Conservation (phyloP, 2,797 vertebrate genomes). For the Streptopelia turtur region DNA sequence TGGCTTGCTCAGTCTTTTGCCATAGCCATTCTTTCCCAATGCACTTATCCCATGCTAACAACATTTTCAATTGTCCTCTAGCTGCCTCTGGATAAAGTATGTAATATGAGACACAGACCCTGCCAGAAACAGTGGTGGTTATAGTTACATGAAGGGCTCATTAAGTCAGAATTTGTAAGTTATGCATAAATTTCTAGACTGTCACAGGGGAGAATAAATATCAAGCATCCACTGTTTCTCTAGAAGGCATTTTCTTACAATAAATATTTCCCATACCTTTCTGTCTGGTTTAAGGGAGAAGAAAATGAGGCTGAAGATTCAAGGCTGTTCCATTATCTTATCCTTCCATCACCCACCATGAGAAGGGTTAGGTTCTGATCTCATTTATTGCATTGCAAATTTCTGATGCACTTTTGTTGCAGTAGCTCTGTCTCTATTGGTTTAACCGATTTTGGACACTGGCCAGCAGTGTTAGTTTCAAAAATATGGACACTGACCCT, state of each 20-base stretch:
- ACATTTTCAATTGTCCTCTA: neutral
- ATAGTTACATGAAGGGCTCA: neutral
- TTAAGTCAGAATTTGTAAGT: neutral
- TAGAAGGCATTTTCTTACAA: neutral
- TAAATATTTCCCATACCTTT: neutral
- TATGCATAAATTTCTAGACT: neutral
- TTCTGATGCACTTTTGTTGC: neutral
- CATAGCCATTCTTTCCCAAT: neutral
- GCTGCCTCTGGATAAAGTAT: neutral
- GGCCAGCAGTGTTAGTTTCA: neutral
- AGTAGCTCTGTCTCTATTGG: neutral
- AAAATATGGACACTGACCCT: neutral
- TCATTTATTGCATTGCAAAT: neutral
- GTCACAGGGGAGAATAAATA: neutral
- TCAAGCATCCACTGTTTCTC: neutral
- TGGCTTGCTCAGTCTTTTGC: neutral
- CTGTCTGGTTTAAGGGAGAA: neutral
- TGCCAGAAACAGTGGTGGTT: neutral
- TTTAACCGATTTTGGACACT: neutral
- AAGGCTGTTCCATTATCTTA: neutral
- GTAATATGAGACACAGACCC: neutral
- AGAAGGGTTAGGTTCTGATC: neutral
- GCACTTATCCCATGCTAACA: neutral
- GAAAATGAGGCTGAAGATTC: neutral
- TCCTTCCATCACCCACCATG: neutral